Evolutionary conservation across 2,888 invertebrate genomes (phyloP), one percentile per base, ranked within the genome.

Genomic region (Brachyptera risi): DNA sequence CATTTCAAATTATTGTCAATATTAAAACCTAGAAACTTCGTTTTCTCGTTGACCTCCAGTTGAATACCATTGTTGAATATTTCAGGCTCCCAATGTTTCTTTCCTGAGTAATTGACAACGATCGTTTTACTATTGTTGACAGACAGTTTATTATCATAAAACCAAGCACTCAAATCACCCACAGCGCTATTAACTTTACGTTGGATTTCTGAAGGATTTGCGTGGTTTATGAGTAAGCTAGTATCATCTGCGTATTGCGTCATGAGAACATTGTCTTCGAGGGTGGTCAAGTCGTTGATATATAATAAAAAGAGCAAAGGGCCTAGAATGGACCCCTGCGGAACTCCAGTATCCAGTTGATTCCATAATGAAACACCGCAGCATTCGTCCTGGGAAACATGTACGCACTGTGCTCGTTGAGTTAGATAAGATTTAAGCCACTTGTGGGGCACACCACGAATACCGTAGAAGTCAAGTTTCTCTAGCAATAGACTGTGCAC

Each of bases 391-490:
- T n/a, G n/a, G 5, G 9, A 24, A 11, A 17, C 35, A 40, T 38
- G 19, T 9, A 57, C 21, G 4, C 38, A 15, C 47, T 62, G 62
- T n/a, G 35, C n/a, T 21, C 62, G 49, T 2, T 19, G 24, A 5
- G 9, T 9, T 13, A 62, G 57, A 23, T 62, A 62, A 15, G 58
- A 59, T 26, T 15, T 17, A 3, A 61, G 42, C 56, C 56, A 56
- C 24, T 31, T 21, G 5, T 15, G 26, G 2, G 49, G 42, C 9
- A n/a, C 31, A 13, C 62, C 62, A 23, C 58, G 31, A 2, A 63
- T 27, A 2, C 63, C 63, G 38, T 54, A 44, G 21, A 35, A 23
- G 5, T 58, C 3, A 9, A 63, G 47, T 51, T 57, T 61, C 17
- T 24, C 24, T 50, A 57, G 38, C 27, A 60, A 37, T 19, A 60